A percentile compares a stretch with the other conserved stretches of the same genome.
These are phyloP conservation scores for Platorchestia sp. DNA, from an alignment of 1,140 invertebrate genomes.

Conservation along the genomic window DNA sequence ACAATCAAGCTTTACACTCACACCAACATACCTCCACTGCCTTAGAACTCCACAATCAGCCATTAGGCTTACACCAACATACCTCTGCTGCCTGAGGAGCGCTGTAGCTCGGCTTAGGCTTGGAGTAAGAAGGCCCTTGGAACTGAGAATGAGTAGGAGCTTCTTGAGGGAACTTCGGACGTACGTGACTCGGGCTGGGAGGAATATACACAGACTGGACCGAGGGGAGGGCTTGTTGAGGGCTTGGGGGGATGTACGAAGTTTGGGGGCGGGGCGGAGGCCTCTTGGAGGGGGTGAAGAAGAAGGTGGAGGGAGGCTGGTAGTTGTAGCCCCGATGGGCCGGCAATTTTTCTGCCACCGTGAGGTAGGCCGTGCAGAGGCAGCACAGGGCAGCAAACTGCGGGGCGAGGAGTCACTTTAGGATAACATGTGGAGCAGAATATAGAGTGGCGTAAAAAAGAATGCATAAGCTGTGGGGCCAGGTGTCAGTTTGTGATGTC, in stretches of 20 bases:
- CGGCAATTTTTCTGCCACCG: slow-evolving; percentile 19
- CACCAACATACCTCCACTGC: too few species aligned
- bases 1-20: too few species aligned
- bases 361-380: slow-evolving; percentile 38
- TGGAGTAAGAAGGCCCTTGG: not conserved
- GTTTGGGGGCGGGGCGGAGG: not conserved
- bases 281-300: not conserved
- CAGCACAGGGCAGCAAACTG: slow-evolving; percentile 48
- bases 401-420: too few species aligned
- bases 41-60: too few species aligned
- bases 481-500: too few species aligned
- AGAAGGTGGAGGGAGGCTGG: not conserved
- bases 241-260: not conserved
- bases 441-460: too few species aligned
- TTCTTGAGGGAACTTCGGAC: not conserved
- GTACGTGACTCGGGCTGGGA: not conserved
- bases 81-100: not conserved
- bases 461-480: too few species aligned
- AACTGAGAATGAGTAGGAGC: slow-evolving; percentile 1
- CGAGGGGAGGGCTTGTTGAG: not conserved
- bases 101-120: not conserved
- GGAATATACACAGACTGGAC: not conserved
- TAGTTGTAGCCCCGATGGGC: slow-evolving; percentile 17
- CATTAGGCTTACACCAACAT: too few species aligned
- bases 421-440: too few species aligned